Evolutionary conservation across 1,140 invertebrate species (phyloP).

Genomic region (Gonioctena quinquepunctata): DNA sequence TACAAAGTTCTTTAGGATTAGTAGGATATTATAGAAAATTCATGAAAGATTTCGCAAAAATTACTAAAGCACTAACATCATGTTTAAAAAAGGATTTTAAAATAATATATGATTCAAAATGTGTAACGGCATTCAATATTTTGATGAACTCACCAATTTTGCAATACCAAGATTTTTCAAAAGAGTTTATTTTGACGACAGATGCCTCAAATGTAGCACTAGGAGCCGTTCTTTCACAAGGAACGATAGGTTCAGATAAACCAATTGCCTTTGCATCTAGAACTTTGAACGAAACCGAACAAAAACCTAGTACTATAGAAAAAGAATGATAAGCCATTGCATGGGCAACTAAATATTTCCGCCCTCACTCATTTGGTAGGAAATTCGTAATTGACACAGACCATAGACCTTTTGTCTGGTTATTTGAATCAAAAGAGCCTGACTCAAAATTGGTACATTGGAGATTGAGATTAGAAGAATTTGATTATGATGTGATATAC

Average conservation of each 20-base stretch:
- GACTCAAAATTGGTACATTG: conserved; percentile 19
- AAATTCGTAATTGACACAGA: conserved; percentile 20
- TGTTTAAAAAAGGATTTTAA: too few species aligned
- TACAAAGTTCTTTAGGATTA: too few species aligned
- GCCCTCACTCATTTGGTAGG: conserved; percentile 12
- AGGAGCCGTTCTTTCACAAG: not conserved
- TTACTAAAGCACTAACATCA: too few species aligned
- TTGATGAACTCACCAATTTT: not conserved
- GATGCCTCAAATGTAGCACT: too few species aligned
- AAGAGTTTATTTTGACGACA: not conserved
- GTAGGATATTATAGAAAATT: too few species aligned
- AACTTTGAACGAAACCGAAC: conserved; percentile 16
- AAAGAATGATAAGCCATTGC: conserved; percentile 1
- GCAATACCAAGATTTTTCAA: not conserved
- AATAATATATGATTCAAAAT: too few species aligned
- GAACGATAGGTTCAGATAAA: not conserved
- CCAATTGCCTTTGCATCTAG: not conserved
- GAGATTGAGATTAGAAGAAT: conserved; percentile 24
- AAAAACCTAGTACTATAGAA: conserved; percentile 14
- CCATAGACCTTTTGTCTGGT: conserved; percentile 19
- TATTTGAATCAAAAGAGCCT: conserved; percentile 18
- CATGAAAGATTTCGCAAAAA: too few species aligned
- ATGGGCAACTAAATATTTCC: conserved; percentile 13
- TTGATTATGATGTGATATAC: conserved; percentile 13
- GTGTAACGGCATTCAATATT: too few species aligned